Conservation (phyloP, 2,888 invertebrate genomes). For the Oxycera nigricornis region DNA sequence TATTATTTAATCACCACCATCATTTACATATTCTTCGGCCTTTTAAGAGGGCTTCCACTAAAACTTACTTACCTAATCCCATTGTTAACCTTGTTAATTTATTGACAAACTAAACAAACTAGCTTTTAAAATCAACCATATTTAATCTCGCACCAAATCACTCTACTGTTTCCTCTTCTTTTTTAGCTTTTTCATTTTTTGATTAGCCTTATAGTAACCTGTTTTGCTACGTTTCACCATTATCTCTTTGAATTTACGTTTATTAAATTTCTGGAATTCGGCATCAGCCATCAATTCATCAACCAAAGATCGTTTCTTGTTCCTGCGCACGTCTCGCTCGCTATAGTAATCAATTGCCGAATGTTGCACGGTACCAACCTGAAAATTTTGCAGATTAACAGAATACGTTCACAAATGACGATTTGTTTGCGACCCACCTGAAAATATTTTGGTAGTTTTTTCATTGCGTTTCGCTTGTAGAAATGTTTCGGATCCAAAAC, state of each 20-base stretch:
- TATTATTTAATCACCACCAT: too few species aligned
- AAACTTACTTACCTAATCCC: too few species aligned
- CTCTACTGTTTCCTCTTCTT: slow-evolving; percentile 55
- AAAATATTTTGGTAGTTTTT: slow-evolving; percentile 90
- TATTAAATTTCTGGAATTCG: slow-evolving; percentile 81
- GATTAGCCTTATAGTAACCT: slow-evolving; percentile 76
- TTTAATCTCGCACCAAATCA: neutral
- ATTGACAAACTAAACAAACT: neutral
- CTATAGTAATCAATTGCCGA: slow-evolving; percentile 87
- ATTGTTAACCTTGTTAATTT: too few species aligned
- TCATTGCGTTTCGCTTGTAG: slow-evolving; percentile 91
- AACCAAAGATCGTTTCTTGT: slow-evolving; percentile 87
- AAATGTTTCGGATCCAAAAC: slow-evolving; percentile 91
- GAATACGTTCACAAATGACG: neutral
- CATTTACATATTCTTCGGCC: too few species aligned
- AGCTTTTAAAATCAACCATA: neutral
- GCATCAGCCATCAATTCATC: slow-evolving; percentile 93
- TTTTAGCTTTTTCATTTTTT: slow-evolving; percentile 71
- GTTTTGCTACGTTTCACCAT: slow-evolving; percentile 74
- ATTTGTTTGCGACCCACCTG: slow-evolving; percentile 66
- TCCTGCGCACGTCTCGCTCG: slow-evolving; percentile 81
- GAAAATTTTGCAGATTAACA: slow-evolving; percentile 49
- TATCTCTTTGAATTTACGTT: slow-evolving; percentile 80
- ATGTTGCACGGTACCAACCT: slow-evolving; percentile 84
- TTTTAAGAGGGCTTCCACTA: too few species aligned